phyloP scores from a whole-genome alignment of 35 echinoderm and acorn worm genomes.

The Apostichopus californicus region DNA sequence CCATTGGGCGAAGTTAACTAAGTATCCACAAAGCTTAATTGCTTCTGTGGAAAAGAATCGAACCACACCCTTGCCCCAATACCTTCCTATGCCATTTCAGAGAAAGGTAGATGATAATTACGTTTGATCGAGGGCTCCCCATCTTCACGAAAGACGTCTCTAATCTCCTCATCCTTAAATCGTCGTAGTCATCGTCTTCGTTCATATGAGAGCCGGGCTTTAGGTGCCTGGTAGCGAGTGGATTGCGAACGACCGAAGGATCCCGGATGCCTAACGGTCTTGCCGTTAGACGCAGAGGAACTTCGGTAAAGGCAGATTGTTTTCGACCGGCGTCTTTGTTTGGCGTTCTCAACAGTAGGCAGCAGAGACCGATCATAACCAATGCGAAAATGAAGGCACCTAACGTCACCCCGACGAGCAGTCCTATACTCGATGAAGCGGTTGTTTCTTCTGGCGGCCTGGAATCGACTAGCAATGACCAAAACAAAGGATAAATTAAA shows the following conservation, averaged over 20 bases:
- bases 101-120: not conserved
- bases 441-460: not conserved
- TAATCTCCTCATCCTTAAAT: not conserved
- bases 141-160: slow-evolving; percentile 14
- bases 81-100: too few species aligned
- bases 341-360: not conserved
- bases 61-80: too few species aligned
- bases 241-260: not conserved
- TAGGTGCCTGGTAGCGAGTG: not conserved
- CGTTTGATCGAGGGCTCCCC: not conserved
- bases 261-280: not conserved
- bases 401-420: not conserved
- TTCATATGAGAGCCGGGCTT: not conserved
- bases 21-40: too few species aligned
- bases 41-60: too few species aligned
- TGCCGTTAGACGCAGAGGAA: not conserved
- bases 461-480: not conserved
- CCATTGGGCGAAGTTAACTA: too few species aligned
- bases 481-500: not conserved
- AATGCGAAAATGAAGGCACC: not conserved
- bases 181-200: not conserved
- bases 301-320: not conserved
- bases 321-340: not conserved
- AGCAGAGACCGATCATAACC: not conserved
- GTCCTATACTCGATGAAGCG: not conserved